Evolutionary conservation across 2,797 vertebrate genomes (phyloP), one percentile per base, ranked within the genome.

Genomic region (Galago senegalensis): DNA sequence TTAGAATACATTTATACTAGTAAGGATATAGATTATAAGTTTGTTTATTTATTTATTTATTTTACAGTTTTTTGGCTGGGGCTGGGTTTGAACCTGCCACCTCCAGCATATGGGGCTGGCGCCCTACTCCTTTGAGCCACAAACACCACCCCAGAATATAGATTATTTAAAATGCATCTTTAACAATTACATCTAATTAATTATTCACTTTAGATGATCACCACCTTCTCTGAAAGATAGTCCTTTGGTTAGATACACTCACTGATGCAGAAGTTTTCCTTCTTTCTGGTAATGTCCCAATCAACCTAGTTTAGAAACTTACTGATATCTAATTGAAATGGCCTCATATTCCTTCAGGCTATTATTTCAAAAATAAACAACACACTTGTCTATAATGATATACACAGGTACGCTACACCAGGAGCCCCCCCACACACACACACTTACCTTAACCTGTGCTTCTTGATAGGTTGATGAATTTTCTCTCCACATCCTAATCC

Each of bases 291-390:
- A 93, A 80, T 89, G 10, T 8, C 17, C 4, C 46, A 83, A 67
- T 67, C 58, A 72, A 73, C 20, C n/a, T 85, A 61, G 94, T 93
- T 89, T 94, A 89, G 21, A 89, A 27, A 6, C 18, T 73, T 69
- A 60, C 84, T 84, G 90, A 18, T 29, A 73, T 84, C 23, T 91
- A 91, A 93, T 5, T 94, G 37, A 91, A 93, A 80, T 73, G 40
- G 25, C 4, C 1, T 21, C 21, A 34, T 76, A 79, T 60, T 87
- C 60, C 80, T 27, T 69, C 89, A 40, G 56, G 49, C 4, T 53
- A 61, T 90, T 91, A 89, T 94, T 92, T 93, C 7, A 61, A 87
- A 95, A 96, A 31, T 76, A 87, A 96, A 77, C 63, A 93, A 17
- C 70, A 63, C 9, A 25, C 1, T 2, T 60, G 17, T 12, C 12